Evolutionary conservation across 2,888 invertebrate species (phyloP).

Genomic region (Drosophila mercatorum): DNA sequence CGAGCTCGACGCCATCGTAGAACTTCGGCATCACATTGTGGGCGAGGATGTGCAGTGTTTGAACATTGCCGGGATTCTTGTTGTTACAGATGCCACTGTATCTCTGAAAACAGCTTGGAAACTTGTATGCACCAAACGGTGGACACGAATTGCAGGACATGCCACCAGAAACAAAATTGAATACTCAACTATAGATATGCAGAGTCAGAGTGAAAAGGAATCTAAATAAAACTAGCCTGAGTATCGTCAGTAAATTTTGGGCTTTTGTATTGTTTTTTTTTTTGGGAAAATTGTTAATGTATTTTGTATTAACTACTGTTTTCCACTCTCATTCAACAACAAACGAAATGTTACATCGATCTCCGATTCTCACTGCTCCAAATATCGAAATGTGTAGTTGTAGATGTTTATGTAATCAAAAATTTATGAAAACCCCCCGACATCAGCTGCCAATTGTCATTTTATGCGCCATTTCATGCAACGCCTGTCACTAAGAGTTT

Average conservation of each 20-base stretch:
- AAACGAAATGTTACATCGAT: slow-evolving; percentile 68
- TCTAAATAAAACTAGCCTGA: slow-evolving; percentile 16
- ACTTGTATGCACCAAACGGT: slow-evolving; percentile 52
- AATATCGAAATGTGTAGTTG: slow-evolving; percentile 18
- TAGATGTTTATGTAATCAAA: slow-evolving; percentile 24
- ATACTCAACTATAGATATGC: not conserved
- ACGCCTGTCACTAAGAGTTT: slow-evolving; percentile 22
- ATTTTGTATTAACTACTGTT: slow-evolving; percentile 18
- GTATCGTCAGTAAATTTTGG: slow-evolving; percentile 38
- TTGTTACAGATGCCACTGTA: slow-evolving; percentile 68
- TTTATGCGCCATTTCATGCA: slow-evolving; percentile 73
- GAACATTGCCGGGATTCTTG: slow-evolving; percentile 83
- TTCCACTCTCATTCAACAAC: slow-evolving; percentile 28
- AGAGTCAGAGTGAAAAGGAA: slow-evolving; percentile 10
- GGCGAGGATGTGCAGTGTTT: slow-evolving; percentile 82
- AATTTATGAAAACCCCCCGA: slow-evolving; percentile 41
- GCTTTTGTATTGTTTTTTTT: slow-evolving; percentile 18
- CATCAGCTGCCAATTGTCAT: slow-evolving; percentile 78
- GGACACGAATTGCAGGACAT: slow-evolving; percentile 69
- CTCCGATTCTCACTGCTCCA: not conserved
- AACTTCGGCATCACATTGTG: slow-evolving; percentile 83
- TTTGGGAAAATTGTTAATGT: slow-evolving; percentile 27
- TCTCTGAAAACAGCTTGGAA: slow-evolving; percentile 79
- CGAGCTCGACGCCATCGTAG: slow-evolving; percentile 82
- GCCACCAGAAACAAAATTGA: slow-evolving; percentile 10